Conservation (phyloP, 2,797 vertebrate genomes). For the Dryobates pubescens region DNA sequence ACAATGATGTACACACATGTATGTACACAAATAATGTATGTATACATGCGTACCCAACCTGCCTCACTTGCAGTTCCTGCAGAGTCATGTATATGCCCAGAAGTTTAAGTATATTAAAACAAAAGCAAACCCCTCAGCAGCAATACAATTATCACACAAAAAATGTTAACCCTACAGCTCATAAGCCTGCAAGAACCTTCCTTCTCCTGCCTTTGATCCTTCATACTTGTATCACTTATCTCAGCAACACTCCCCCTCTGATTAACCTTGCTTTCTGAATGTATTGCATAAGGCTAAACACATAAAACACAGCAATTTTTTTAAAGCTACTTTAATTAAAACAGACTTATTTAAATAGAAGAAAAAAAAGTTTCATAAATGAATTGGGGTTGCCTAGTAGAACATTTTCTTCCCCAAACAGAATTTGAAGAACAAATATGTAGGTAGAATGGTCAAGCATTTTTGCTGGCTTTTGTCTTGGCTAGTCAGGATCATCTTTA, state of each 20-base stretch:
- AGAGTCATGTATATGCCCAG: neutral
- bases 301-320: neutral
- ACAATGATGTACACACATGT: neutral
- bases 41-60: neutral
- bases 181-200: neutral
- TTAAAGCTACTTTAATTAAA: neutral
- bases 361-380: neutral
- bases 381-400: neutral
- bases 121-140: neutral
- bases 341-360: neutral
- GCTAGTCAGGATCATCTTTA: conserved; percentile 70
- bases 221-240: neutral
- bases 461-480: conserved; percentile 48
- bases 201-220: neutral
- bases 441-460: neutral
- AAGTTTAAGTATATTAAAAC: neutral
- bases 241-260: neutral
- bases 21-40: neutral
- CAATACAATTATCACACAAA: neutral
- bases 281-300: neutral
- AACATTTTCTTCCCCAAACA: neutral
- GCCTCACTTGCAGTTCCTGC: neutral
- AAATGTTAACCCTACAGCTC: neutral
- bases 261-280: neutral
- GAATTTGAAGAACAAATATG: neutral